phyloP scores from a whole-genome alignment of 2,113 vertebrate genomes.

The Anseranas semipalmata region DNA sequence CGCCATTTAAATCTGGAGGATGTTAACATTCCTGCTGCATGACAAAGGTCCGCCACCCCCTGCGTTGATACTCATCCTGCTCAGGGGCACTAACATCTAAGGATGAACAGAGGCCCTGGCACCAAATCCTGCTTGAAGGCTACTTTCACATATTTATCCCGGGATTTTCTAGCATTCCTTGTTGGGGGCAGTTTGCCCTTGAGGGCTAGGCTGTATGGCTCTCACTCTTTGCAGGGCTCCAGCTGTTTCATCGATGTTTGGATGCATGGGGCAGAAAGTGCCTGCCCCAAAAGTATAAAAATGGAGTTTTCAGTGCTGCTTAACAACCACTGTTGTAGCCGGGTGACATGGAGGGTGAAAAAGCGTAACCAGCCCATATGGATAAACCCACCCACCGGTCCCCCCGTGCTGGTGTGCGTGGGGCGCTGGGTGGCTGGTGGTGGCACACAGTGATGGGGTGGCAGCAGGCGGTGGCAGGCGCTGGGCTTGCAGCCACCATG shows the following conservation, averaged over 20 bases:
- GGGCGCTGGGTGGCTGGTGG: not conserved
- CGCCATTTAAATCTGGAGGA: conserved; percentile 16
- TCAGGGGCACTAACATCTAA: conserved; percentile 8
- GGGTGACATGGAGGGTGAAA: not conserved
- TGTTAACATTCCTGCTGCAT: conserved; percentile 53
- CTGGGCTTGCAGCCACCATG: too few species aligned
- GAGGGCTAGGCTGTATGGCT: not conserved
- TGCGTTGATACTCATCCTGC: not conserved
- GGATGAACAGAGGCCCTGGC: not conserved
- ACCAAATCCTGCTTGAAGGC: conserved; percentile 30
- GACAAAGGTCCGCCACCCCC: conserved; percentile 27
- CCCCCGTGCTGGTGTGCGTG: accelerated
- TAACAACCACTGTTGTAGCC: accelerated
- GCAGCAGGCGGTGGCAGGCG: too few species aligned
- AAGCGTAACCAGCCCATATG: not conserved
- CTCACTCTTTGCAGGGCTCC: not conserved
- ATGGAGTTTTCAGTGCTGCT: accelerated
- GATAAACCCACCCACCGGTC: accelerated
- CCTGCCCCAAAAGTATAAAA: not conserved
- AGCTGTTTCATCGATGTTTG: not conserved
- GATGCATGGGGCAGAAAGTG: not conserved
- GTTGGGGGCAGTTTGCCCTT: not conserved
- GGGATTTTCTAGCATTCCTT: not conserved
- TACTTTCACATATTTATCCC: not conserved
- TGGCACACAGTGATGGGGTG: accelerated